Evolutionary conservation across 2,113 vertebrate genomes (phyloP).

Genomic region (Bos indicus): DNA sequence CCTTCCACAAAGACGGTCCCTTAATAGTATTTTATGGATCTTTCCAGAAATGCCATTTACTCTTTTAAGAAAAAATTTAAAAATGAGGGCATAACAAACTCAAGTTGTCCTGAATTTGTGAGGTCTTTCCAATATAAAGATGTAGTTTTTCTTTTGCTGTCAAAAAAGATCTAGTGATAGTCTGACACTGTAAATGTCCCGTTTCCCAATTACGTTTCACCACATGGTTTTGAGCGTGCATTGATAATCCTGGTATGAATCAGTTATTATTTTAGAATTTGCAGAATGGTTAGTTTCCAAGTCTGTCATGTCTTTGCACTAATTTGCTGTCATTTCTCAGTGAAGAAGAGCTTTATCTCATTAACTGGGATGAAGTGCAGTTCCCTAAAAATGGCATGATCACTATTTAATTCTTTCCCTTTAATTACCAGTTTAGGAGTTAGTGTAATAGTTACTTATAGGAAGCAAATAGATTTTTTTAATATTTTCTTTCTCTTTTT

Average conservation of each 20-base stretch:
- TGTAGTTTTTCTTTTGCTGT: not conserved
- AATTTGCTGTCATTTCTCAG: not conserved
- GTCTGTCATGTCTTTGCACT: not conserved
- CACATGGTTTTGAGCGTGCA: not conserved
- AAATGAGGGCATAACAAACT: not conserved
- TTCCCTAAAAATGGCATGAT: not conserved
- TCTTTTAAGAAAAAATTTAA: not conserved
- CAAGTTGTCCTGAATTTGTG: not conserved
- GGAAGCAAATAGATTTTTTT: not conserved
- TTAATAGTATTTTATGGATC: not conserved
- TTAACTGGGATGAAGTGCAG: not conserved
- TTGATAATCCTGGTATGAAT: not conserved
- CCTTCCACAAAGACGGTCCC: not conserved
- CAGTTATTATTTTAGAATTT: not conserved
- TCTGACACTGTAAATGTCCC: not conserved
- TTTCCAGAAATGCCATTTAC: slow-evolving; percentile 1
- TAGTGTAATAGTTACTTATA: not conserved
- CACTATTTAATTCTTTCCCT: not conserved
- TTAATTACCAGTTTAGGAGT: not conserved
- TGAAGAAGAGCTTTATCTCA: not conserved
- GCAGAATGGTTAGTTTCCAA: not conserved
- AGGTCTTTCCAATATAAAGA: not conserved
- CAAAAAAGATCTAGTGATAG: not conserved
- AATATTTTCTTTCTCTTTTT: not conserved
- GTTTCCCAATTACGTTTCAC: not conserved